Evolutionary conservation across 2,113 vertebrate species (phyloP).

Genomic region (Archilochus colubris): DNA sequence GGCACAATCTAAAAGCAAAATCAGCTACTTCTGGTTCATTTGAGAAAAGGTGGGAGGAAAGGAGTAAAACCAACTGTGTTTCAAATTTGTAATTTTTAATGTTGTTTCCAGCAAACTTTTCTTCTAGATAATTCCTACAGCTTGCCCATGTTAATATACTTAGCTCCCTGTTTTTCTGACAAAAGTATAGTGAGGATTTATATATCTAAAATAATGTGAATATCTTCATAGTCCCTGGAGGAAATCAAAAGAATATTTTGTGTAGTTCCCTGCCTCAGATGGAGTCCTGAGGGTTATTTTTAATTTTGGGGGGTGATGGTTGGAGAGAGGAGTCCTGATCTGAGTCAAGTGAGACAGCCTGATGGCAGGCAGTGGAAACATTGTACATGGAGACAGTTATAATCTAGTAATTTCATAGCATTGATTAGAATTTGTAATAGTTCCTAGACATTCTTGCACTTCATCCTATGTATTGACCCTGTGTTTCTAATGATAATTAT

Average conservation of each 20-base stretch:
- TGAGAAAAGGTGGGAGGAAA: background rate
- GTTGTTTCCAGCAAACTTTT: background rate
- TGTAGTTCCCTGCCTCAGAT: background rate
- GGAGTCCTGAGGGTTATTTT: background rate
- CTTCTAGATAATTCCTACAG: background rate
- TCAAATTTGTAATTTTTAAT: background rate
- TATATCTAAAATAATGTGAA: background rate
- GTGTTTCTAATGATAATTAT: slow-evolving; percentile 3
- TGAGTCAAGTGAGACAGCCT: background rate
- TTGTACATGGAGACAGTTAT: background rate
- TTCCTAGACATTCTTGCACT: background rate
- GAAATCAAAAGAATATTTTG: background rate
- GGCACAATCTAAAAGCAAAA: background rate
- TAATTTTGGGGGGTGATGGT: too few species aligned
- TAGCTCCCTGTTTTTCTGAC: background rate
- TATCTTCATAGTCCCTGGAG: background rate
- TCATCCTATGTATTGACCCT: background rate
- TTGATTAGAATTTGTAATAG: background rate
- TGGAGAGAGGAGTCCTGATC: background rate
- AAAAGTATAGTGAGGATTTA: background rate
- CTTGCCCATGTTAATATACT: background rate
- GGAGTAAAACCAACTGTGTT: background rate
- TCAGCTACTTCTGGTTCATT: background rate
- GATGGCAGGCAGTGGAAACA: background rate
- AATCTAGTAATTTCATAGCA: background rate